Conservation (phyloP, 1,140 invertebrate genomes). For the Pteromalus puparum region DNA sequence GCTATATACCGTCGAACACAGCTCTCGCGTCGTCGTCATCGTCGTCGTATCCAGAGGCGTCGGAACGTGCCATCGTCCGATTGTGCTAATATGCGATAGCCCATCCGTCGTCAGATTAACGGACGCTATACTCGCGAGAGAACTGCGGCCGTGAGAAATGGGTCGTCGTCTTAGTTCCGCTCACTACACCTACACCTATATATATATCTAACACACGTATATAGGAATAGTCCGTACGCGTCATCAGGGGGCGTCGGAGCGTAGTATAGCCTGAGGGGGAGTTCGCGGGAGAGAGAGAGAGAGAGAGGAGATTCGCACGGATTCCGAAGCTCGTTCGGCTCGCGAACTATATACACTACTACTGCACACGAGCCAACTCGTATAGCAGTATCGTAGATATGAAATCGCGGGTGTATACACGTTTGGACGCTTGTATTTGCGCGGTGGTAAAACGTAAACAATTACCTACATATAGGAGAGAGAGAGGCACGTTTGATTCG, state of each 20-base stretch:
- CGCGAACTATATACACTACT: not conserved
- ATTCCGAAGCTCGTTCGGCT: slow-evolving; percentile 40
- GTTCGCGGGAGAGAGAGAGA: not conserved
- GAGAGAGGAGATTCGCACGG: slow-evolving; percentile 32
- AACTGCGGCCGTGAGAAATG: slow-evolving; percentile 31
- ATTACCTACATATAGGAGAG: not conserved
- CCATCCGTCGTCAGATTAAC: slow-evolving; percentile 42
- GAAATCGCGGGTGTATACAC: not conserved
- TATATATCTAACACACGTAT: not conserved
- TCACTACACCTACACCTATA: not conserved
- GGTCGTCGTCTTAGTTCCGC: slow-evolving; percentile 8
- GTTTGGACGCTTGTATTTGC: not conserved
- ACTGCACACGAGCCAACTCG: too few relatives aligned
- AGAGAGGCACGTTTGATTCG: too few relatives aligned
- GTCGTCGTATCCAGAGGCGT: not conserved
- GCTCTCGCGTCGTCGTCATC: too few relatives aligned
- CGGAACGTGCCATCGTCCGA: slow-evolving; percentile 52
- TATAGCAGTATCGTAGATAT: not conserved
- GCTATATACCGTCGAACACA: not conserved
- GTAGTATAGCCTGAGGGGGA: not conserved
- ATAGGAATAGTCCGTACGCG: not conserved
- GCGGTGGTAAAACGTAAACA: not conserved
- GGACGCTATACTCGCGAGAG: not conserved
- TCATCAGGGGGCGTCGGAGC: slow-evolving; percentile 30
- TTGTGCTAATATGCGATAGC: slow-evolving; percentile 56